Evolutionary conservation across 92 coral and sea anemone species (phyloP).

Genomic region (Bergia puertoricense): DNA sequence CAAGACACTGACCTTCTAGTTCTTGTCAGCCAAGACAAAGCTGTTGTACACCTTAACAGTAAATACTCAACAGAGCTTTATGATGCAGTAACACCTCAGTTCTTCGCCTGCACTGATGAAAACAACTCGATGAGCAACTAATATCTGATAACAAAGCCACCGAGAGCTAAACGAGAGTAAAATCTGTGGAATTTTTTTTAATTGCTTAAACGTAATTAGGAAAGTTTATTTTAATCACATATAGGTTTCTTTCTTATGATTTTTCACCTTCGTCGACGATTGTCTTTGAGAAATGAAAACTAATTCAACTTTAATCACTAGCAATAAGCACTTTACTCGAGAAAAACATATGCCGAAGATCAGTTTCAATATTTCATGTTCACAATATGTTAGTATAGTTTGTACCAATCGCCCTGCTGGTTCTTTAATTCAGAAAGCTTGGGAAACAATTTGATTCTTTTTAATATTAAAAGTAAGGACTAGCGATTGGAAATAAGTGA

Average conservation of each 20-base stretch:
- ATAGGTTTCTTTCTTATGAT: not conserved
- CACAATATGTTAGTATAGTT: too few relatives aligned
- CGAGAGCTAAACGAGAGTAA: slow-evolving; percentile 1
- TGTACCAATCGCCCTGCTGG: not conserved
- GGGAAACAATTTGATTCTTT: not conserved
- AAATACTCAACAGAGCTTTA: not conserved
- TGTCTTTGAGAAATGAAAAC: not conserved
- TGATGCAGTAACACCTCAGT: not conserved
- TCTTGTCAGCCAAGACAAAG: not conserved
- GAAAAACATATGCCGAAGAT: not conserved
- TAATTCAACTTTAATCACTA: not conserved
- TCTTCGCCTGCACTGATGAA: not conserved
- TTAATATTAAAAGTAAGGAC: not conserved
- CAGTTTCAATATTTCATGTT: too few relatives aligned
- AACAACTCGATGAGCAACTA: not conserved
- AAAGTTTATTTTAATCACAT: slow-evolving; percentile 17
- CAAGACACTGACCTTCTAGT: not conserved
- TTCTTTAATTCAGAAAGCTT: too few relatives aligned
- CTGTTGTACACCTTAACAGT: not conserved
- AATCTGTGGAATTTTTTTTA: slow-evolving; percentile 25
- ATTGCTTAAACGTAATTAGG: slow-evolving; percentile 28
- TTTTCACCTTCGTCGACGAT: not conserved
- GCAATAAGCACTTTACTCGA: not conserved
- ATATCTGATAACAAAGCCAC: not conserved
- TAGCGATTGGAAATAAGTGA: not conserved